These are phyloP conservation scores for Eulemur coronatus DNA, from an alignment of 2,797 vertebrate species.

Conservation along the genomic window DNA sequence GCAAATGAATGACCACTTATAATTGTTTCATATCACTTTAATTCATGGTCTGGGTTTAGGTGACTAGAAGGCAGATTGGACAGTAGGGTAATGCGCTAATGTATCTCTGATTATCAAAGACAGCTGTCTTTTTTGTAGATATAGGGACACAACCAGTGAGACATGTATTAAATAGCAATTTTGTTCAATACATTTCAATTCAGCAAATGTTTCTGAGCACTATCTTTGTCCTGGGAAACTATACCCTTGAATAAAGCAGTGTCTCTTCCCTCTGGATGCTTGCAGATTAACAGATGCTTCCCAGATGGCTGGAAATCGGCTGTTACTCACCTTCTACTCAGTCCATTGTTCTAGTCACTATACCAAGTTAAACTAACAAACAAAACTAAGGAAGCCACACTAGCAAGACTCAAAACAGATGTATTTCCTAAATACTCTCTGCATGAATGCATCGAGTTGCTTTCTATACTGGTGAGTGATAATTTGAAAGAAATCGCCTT, in stretches of 20 bases:
- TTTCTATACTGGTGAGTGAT: not conserved
- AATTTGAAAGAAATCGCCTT: slow-evolving; percentile 2
- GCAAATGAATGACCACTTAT: slow-evolving; percentile 13
- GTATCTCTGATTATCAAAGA: not conserved
- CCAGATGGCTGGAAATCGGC: not conserved
- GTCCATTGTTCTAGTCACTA: not conserved
- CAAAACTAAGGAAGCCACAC: not conserved
- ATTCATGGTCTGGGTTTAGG: slow-evolving; percentile 1
- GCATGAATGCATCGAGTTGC: not conserved
- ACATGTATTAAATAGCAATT: not conserved
- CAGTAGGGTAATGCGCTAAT: not conserved
- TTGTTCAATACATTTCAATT: not conserved
- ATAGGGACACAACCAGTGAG: not conserved
- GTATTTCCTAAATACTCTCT: not conserved
- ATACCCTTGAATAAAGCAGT: not conserved
- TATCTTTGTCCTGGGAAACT: not conserved
- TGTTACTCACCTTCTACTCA: not conserved
- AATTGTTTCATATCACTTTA: slow-evolving; percentile 20
- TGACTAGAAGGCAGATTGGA: not conserved
- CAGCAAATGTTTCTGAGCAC: not conserved
- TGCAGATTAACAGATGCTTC: not conserved
- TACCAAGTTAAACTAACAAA: not conserved
- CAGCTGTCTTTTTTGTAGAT: not conserved
- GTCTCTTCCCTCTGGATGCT: not conserved
- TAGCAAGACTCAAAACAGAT: not conserved